Conservation (phyloP, 2,888 invertebrate species). For the Allygus modestus region DNA sequence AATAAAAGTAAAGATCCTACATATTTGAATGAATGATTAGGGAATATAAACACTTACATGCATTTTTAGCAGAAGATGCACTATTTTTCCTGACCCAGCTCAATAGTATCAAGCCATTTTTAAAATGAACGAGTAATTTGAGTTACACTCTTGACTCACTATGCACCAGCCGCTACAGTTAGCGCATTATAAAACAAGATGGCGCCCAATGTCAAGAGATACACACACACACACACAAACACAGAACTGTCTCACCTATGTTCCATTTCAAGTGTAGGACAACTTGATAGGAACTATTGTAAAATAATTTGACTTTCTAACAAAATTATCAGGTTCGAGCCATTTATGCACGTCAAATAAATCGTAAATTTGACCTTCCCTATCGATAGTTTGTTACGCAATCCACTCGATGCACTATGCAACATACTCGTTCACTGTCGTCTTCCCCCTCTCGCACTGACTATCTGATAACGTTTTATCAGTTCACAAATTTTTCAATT, state of each 20-base stretch:
- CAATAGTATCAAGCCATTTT: conserved; percentile 39
- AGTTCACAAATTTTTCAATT: background rate
- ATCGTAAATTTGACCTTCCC: background rate
- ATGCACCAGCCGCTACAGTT: conserved; percentile 46
- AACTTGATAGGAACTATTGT: background rate
- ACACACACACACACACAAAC: background rate
- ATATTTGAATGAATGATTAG: background rate
- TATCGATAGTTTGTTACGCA: background rate
- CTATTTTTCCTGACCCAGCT: conserved; percentile 49
- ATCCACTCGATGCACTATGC: background rate
- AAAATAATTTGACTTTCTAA: background rate
- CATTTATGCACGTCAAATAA: background rate
- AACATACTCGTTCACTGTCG: background rate
- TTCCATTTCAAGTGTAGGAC: background rate
- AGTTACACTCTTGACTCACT: conserved; percentile 44
- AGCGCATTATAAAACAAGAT: conserved; percentile 49
- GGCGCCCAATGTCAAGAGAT: conserved; percentile 58
- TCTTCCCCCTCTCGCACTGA: conserved; percentile 27
- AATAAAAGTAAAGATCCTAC: background rate
- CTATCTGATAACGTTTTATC: conserved; percentile 40
- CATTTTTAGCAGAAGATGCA: conserved; percentile 44
- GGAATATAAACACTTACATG: conserved; percentile 26
- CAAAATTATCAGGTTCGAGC: background rate
- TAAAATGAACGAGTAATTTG: conserved; percentile 18
- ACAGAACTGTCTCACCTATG: background rate